These are phyloP conservation scores for Ia io DNA, from an alignment of 2,113 vertebrate genomes.

Conservation along the genomic window DNA sequence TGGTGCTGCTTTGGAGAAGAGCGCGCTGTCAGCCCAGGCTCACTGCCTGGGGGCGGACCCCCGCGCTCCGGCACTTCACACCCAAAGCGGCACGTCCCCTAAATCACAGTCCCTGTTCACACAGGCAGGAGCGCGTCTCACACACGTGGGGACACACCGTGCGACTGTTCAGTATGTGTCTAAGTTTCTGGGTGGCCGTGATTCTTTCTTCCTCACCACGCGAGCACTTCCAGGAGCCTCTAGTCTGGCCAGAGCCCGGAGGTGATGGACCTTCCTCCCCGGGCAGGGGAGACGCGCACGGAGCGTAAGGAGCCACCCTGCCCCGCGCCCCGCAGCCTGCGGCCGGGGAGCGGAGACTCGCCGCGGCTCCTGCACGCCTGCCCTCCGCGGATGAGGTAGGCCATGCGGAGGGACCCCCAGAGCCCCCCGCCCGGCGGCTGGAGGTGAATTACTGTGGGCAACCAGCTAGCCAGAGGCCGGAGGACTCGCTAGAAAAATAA, in stretches of 20 bases:
- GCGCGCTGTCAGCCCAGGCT: not conserved
- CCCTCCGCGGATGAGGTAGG: fast-evolving
- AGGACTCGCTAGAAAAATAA: not conserved
- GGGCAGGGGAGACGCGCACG: not conserved
- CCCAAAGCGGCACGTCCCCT: fast-evolving
- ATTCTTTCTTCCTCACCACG: not conserved
- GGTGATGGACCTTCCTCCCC: not conserved
- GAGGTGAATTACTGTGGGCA: not conserved
- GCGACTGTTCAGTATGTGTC: no score
- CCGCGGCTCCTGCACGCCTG: not conserved
- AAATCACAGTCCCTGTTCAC: not conserved
- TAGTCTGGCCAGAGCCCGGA: not conserved
- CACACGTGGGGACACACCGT: not conserved
- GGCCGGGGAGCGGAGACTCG: not conserved
- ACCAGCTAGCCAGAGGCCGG: not conserved
- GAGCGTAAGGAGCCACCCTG: not conserved
- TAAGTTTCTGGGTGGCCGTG: not conserved
- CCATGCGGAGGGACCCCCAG: not conserved
- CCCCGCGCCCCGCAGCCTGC: not conserved
- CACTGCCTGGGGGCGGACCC: not conserved
- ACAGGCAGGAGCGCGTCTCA: not conserved
- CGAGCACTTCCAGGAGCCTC: not conserved
- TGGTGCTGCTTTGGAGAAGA: not conserved
- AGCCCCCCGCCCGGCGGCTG: not conserved
- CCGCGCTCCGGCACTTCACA: not conserved